Evolutionary conservation across 2,888 invertebrate species (phyloP), one percentile per base, ranked within the genome.

Genomic region (Leptinotarsa peninsularis): DNA sequence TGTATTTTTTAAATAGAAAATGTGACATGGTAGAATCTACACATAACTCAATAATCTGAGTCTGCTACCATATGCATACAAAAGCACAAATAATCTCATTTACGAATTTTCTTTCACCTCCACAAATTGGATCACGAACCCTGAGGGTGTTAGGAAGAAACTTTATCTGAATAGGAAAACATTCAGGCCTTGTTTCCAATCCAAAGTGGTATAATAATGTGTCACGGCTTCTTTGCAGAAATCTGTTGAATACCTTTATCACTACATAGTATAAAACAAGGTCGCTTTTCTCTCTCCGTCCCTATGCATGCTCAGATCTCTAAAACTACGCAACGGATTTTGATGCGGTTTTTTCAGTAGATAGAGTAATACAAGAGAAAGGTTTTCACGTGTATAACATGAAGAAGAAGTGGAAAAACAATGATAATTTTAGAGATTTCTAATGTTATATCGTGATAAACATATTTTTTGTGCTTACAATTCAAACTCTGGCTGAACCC

Each of bases 111-210:
- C 66, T 82, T 80, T 77, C 67, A 66, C 76, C 73, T 71, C 75
- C 75, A 78, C 75, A 80, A 82, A 83, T 83, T 81, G 81, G 81
- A 82, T 83, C 83, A 83, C 83, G 83, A 81, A 83, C 78, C 71
- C 79, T 76, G 71, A 73, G 58, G 76, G 67, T 71, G 66, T 66
- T 72, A 77, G 77, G 76, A 69, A 76, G 74, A 77, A 72, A 76
- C 73, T 73, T 74, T 21, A 74, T 75, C 72, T 49, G 75, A 67
- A 67, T 78, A 68, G 58, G 71, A 71, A 58, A 72, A 50, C 74
- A 79, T 79, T 80, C 75, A 71, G 74, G 68, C 72, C 74, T 74
- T 76, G 75, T 78, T 79, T 74, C 77, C 77, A 81, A 80, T 78
- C 79, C 76, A 72, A 69, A 79, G 72, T 68, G 71, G 66, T 58